Conservation (phyloP, 2,888 invertebrate genomes). For the Hirtodrosophila confusa region DNA sequence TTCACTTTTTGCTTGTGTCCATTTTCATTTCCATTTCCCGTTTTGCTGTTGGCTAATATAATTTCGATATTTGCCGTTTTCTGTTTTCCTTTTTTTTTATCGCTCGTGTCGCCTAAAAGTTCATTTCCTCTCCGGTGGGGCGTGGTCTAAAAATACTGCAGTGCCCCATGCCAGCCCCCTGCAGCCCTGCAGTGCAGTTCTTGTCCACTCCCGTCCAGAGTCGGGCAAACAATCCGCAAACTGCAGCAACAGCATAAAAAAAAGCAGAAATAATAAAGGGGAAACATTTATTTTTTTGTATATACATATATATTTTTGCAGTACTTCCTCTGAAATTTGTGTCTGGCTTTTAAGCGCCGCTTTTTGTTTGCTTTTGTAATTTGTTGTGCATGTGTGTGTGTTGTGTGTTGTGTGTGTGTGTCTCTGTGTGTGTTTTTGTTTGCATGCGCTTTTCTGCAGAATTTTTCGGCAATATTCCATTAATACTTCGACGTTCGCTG, state of each 20-base stretch:
- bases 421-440: conserved; percentile 41
- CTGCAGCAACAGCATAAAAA: conserved; percentile 66
- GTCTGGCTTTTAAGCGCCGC: conserved; percentile 64
- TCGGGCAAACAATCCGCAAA: conserved; percentile 54
- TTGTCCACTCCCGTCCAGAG: background rate
- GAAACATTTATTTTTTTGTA: no score
- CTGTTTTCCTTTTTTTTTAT: background rate
- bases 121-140: conserved; percentile 56
- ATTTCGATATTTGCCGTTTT: conserved; percentile 62
- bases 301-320: conserved; percentile 13
- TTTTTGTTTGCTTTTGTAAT: conserved; percentile 68
- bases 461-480: conserved; percentile 79
- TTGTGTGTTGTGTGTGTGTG: conserved; percentile 22
- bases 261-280: conserved; percentile 1
- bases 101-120: conserved; percentile 50
- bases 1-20: conserved; percentile 21
- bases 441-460: conserved; percentile 73
- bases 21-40: conserved; percentile 62
- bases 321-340: conserved; percentile 58
- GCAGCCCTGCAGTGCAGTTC: conserved; percentile 19
- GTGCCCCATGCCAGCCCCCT: conserved; percentile 7
- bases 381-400: conserved; percentile 37
- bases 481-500: conserved; percentile 54
- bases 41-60: conserved; percentile 62
- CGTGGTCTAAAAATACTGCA: conserved; percentile 70